Conservation (phyloP, 2,113 vertebrate genomes). For the Equus quagga region DNA sequence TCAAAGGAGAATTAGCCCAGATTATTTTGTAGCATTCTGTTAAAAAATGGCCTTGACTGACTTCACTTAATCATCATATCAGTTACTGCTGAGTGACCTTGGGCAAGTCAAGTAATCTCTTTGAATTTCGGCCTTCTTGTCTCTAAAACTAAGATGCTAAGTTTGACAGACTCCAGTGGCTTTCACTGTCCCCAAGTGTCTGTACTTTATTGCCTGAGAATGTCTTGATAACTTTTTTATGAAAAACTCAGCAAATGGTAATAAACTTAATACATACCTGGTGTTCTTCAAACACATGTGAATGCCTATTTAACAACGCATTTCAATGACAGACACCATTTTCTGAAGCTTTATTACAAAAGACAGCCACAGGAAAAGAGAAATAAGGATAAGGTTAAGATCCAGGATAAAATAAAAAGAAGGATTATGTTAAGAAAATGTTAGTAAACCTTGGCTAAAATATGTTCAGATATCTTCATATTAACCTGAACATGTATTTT, state of each 20-base stretch:
- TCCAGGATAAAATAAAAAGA: not conserved
- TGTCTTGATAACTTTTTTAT: not conserved
- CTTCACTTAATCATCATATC: conserved; percentile 6
- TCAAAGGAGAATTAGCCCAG: not conserved
- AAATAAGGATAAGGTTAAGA: not conserved
- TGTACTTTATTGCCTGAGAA: not conserved
- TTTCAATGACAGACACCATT: not conserved
- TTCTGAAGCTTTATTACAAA: not conserved
- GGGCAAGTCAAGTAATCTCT: not conserved
- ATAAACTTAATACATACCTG: not conserved
- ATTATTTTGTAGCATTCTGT: not conserved
- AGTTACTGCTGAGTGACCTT: not conserved
- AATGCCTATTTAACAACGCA: not conserved
- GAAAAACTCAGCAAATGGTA: not conserved
- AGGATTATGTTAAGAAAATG: not conserved
- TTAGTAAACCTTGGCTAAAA: not conserved
- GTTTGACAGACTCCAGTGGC: not conserved
- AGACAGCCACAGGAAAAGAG: not conserved
- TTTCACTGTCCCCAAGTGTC: not conserved
- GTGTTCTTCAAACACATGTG: not conserved
- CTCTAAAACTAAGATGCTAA: not conserved
- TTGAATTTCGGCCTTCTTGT: not conserved
- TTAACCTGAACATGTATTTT: not conserved
- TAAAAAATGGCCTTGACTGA: not conserved
- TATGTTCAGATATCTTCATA: not conserved